Evolutionary conservation across 2,113 vertebrate genomes (phyloP).

Genomic region (Chloebia gouldiae): DNA sequence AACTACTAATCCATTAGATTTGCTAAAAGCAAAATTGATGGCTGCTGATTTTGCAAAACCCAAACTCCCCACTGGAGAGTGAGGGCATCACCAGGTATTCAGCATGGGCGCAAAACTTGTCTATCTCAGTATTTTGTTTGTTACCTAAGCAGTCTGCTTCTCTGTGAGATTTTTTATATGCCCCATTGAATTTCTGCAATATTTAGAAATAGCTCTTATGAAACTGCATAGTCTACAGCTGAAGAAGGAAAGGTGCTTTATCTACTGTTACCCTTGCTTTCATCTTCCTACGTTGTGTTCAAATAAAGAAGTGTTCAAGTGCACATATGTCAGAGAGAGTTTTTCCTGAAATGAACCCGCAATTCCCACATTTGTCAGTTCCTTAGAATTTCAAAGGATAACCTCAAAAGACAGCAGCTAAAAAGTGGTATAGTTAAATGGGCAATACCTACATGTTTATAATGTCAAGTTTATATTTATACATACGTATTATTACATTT

Average conservation of each 20-base stretch:
- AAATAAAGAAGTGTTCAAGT: slow-evolving; percentile 5
- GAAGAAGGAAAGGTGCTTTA: background rate
- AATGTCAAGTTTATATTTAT: background rate
- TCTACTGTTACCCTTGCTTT: background rate
- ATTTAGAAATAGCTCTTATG: background rate
- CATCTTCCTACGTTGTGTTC: slow-evolving; percentile 15
- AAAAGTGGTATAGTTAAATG: background rate
- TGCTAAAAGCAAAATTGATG: background rate
- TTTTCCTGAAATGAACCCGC: background rate
- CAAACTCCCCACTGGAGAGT: background rate
- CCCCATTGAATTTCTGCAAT: background rate
- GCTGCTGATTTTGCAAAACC: background rate
- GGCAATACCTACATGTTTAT: background rate
- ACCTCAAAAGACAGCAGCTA: background rate
- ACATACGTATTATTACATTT: background rate
- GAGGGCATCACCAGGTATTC: background rate
- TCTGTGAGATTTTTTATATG: background rate
- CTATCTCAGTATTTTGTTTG: background rate
- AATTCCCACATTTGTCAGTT: background rate
- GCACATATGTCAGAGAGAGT: background rate
- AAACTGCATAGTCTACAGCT: background rate
- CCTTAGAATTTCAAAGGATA: background rate
- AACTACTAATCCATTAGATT: background rate
- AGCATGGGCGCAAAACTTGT: background rate
- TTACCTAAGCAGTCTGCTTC: background rate